Conservation (phyloP, 2,888 invertebrate species). For the Pasiphila rectangulata region DNA sequence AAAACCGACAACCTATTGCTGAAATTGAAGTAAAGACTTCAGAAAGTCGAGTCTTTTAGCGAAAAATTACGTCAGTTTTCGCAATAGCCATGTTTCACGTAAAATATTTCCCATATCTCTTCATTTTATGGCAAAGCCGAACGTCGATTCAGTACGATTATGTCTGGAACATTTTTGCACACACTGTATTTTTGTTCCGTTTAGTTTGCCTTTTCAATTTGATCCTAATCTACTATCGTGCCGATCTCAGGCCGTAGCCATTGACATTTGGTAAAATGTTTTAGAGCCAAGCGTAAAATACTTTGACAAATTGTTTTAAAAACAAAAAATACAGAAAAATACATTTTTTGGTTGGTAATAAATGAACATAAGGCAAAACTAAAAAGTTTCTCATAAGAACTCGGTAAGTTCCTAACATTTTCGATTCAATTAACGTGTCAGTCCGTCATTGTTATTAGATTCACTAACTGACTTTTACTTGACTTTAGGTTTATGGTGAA, state of each 20-base stretch:
- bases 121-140: neutral
- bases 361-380: too few species aligned
- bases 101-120: constrained; percentile 4
- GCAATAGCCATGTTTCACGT: neutral
- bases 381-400: too few species aligned
- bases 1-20: neutral
- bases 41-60: neutral
- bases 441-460: neutral
- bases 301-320: too few species aligned
- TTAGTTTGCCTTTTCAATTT: constrained; percentile 32
- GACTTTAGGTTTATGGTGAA: neutral
- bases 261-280: constrained; percentile 6
- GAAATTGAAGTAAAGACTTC: neutral
- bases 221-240: constrained; percentile 33
- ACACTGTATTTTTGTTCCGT: constrained; percentile 14
- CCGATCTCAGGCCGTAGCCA: constrained; percentile 22
- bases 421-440: too few species aligned
- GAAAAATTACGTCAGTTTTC: constrained; percentile 1
- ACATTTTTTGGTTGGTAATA: too few species aligned
- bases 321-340: neutral
- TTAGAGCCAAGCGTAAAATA: too few species aligned
- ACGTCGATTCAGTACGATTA: constrained; percentile 5
- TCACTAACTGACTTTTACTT: constrained; percentile 1
- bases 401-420: too few species aligned
- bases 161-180: constrained; percentile 8